Evolutionary conservation across 1,140 invertebrate species (phyloP).

Genomic region (Steinernema feltiae): DNA sequence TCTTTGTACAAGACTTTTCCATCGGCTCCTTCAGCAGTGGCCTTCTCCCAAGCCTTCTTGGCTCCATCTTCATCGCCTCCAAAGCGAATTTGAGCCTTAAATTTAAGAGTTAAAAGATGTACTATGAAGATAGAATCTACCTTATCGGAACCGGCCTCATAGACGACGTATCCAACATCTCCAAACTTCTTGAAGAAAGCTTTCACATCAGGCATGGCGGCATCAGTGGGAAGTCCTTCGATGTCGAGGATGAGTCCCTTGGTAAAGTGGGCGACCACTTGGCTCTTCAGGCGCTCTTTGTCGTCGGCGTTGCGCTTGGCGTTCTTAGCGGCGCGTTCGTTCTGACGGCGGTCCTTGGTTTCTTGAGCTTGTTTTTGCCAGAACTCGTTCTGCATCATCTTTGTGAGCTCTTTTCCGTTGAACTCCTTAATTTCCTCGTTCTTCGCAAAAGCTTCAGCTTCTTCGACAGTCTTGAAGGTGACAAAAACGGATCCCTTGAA

Average conservation of each 20-base stretch:
- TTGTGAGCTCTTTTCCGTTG: slow-evolving; percentile 36
- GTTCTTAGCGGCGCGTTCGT: slow-evolving; percentile 31
- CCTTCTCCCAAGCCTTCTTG: slow-evolving; percentile 66
- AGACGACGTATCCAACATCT: slow-evolving; percentile 44
- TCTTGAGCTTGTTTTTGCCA: slow-evolving; percentile 69
- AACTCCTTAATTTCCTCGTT: slow-evolving; percentile 70
- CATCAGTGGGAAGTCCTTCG: slow-evolving; percentile 32
- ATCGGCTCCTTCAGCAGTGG: slow-evolving; percentile 55
- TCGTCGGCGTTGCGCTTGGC: not conserved
- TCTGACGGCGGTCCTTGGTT: slow-evolving; percentile 58
- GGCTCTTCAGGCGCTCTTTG: not conserved
- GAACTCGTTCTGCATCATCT: slow-evolving; percentile 63
- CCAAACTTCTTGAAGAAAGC: slow-evolving; percentile 51
- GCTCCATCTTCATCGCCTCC: slow-evolving; percentile 69
- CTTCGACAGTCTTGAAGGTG: slow-evolving; percentile 72
- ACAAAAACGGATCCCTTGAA: slow-evolving; percentile 83
- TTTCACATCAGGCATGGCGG: slow-evolving; percentile 37
- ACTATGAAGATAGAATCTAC: too few relatives aligned
- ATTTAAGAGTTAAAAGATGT: too few relatives aligned
- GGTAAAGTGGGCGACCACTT: slow-evolving; percentile 44
- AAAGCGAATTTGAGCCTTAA: slow-evolving; percentile 68
- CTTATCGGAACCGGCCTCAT: slow-evolving; percentile 37
- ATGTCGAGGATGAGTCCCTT: slow-evolving; percentile 52
- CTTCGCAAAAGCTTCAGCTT: slow-evolving; percentile 67
- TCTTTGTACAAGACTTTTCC: slow-evolving; percentile 65